A percentile compares a stretch with the other conserved stretches of the same genome.
Conservation (phyloP, 2,888 invertebrate species). For the Nezara viridula region DNA sequence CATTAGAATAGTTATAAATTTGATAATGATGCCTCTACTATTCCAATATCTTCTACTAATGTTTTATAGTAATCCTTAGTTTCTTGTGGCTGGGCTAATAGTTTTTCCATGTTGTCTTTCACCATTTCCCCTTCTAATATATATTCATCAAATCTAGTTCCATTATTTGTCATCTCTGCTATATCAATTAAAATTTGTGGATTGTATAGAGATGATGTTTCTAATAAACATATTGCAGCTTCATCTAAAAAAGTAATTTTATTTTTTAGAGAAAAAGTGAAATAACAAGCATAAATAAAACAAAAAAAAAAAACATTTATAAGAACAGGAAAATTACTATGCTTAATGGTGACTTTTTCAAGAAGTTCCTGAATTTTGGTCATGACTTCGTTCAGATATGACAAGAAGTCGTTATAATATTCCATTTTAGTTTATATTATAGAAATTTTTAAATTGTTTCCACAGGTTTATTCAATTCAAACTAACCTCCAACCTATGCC, state of each 20-base stretch:
- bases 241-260: conserved; percentile 53
- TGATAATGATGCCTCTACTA: conserved; percentile 1
- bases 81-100: conserved; percentile 7
- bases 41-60: conserved; percentile 28
- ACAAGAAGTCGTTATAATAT: conserved; percentile 45
- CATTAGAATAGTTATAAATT: background rate
- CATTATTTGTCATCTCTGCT: conserved; percentile 41
- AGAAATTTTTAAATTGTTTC: background rate
- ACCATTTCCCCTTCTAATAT: conserved; percentile 14
- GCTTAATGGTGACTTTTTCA: conserved; percentile 55
- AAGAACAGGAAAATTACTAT: conserved; percentile 26
- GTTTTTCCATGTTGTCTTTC: conserved; percentile 41
- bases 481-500: background rate
- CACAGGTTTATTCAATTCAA: background rate
- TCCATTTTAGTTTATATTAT: conserved; percentile 27
- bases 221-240: conserved; percentile 48
- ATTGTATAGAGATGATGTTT: conserved; percentile 53
- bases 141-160: conserved; percentile 32
- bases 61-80: conserved; percentile 31
- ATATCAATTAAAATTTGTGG: conserved; percentile 49
- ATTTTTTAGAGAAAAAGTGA: background rate
- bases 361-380: conserved; percentile 41
- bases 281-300: background rate
- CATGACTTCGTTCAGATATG: conserved; percentile 41
- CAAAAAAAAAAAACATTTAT: background rate